Base-by-base conservation (phyloP, 2,888 invertebrate species). In the Nasonia oneida region DNA sequence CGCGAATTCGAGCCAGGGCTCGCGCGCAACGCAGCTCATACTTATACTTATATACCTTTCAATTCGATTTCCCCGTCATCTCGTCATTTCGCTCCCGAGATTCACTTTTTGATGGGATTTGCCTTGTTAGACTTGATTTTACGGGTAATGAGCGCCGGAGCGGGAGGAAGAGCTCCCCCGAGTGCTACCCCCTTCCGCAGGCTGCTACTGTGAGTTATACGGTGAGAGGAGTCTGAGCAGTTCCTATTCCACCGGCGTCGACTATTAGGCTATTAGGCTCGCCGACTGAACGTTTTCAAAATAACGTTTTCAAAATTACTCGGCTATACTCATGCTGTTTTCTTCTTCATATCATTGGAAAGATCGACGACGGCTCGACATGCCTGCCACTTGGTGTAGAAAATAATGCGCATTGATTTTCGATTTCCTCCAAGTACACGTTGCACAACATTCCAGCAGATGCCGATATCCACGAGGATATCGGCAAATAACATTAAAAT, bases 41-140 rank as follows among this genome's bases (percentile, higher is more conserved):
- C 29, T 29, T 29, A 1, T 29, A 29, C 29, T 29, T 29, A 42
- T 57, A 57, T 57, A 57, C 57, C 53, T 83, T 84, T 71, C 84
- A 71, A 84, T 84, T 84, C 82, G 81, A 81, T 84, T 84, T 84
- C 83, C 83, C 47, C 50, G 47, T 75, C 79, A 53, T 37, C 83
- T 83, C 83, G 47, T 73, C 83, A 81, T 73, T 67, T 73, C 71
- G 42, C 39, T 67, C 23, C 70, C 53, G 77, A 78, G 74, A 84
- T 84, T 83, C 67, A 81, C 83, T 81, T 81, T 82, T 75, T 79
- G 61, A 86, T 79, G 71, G 75, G 75, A 86, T 83, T 79, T 42
- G 33, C 33, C 75, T 71, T 71, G 79, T 83, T 79, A 79, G 75
- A 71, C 79, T 82, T 77, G 67, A 71, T 85, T 85, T 79, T 70